Evolutionary conservation across 1,140 invertebrate species (phyloP).

Genomic region (Spodoptera frugiperda): DNA sequence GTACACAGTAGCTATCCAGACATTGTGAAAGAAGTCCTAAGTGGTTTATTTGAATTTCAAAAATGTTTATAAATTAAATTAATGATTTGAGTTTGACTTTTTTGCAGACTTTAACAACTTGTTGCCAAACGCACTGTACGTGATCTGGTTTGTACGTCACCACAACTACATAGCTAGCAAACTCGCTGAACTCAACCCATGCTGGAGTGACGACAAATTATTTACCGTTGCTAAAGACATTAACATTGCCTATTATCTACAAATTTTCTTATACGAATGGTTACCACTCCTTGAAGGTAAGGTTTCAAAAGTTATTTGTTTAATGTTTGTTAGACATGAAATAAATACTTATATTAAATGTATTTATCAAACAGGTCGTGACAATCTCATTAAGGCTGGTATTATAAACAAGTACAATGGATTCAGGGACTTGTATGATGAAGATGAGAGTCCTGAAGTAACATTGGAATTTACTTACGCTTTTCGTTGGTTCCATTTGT

Average conservation of each 20-base stretch:
- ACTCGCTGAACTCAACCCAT: constrained; percentile 87
- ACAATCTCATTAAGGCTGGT: constrained; percentile 61
- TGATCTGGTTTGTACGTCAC: constrained; percentile 87
- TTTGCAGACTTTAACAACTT: not conserved
- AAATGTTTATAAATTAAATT: no score
- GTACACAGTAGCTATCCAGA: no score
- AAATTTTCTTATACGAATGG: constrained; percentile 89
- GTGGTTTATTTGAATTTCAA: no score
- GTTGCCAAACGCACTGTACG: constrained; percentile 56
- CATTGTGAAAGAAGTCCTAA: no score
- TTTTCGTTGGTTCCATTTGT: constrained; percentile 62
- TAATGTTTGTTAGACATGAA: not conserved
- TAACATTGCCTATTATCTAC: constrained; percentile 86
- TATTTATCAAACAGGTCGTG: constrained; percentile 54
- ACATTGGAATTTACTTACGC: constrained; percentile 62
- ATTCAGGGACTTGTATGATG: constrained; percentile 67
- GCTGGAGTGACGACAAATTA: constrained; percentile 88
- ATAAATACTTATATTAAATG: not conserved
- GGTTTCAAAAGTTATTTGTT: not conserved
- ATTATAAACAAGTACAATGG: constrained; percentile 55
- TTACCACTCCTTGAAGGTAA: constrained; percentile 86
- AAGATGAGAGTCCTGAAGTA: constrained; percentile 57
- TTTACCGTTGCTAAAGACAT: constrained; percentile 90
- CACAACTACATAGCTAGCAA: constrained; percentile 89
- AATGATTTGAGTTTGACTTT: no score